phyloP scores from a whole-genome alignment of 2,888 invertebrate species.

The Pristionchus arcanus region DNA sequence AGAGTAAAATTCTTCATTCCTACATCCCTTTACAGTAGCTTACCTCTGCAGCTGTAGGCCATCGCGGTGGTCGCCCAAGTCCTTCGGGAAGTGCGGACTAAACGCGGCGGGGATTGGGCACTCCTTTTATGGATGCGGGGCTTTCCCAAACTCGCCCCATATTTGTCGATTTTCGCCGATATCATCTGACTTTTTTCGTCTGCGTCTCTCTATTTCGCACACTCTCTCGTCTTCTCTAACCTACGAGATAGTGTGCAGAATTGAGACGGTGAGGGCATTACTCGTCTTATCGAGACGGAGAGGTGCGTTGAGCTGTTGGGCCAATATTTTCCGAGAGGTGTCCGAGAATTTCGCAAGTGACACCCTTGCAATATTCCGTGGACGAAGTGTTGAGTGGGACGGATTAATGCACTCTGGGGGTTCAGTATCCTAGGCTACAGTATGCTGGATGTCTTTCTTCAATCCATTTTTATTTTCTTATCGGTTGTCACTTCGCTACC shows the following conservation, averaged over 20 bases:
- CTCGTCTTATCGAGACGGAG: background rate
- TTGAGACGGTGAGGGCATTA: background rate
- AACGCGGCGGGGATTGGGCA: background rate
- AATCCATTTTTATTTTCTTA: too few relatives aligned
- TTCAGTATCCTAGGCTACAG: background rate
- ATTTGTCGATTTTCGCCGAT: background rate
- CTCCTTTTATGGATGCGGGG: background rate
- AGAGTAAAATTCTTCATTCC: too few relatives aligned
- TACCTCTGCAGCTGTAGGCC: conserved; percentile 29
- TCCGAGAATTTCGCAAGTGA: background rate
- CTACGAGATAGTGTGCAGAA: background rate
- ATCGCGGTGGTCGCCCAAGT: background rate
- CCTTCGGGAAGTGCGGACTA: background rate
- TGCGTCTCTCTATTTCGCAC: background rate
- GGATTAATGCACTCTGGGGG: too few relatives aligned
- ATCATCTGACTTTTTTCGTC: background rate
- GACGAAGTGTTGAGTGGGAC: background rate
- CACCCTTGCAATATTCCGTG: background rate
- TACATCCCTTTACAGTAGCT: background rate
- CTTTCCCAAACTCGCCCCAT: conserved; percentile 6
- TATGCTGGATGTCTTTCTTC: background rate
- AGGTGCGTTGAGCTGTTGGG: conserved; percentile 2
- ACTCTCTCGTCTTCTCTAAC: background rate
- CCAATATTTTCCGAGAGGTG: conserved; percentile 9
- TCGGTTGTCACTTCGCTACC: too few relatives aligned